These are phyloP conservation scores for Panagrolaimus sp. DNA, from an alignment of 1,140 invertebrate species.

Conservation along the genomic window DNA sequence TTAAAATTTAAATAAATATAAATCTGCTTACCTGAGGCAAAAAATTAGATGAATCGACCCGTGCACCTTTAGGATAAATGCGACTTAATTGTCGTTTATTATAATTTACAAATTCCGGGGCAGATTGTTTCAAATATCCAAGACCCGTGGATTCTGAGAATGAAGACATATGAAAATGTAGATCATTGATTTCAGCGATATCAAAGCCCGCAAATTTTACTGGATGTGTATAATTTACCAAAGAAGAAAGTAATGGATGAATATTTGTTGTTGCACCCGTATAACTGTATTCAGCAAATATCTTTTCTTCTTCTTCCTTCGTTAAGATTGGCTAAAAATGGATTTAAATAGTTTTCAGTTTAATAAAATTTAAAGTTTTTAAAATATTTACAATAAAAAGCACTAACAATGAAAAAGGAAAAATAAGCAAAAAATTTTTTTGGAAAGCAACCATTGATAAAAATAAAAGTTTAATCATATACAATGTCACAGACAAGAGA, in stretches of 20 bases:
- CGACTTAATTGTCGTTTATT: conserved; percentile 98
- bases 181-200: conserved; percentile 86
- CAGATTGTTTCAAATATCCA: conserved; percentile 85
- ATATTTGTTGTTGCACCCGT: conserved; percentile 96
- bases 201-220: conserved; percentile 98
- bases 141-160: conserved; percentile 93
- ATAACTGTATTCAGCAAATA: conserved; percentile 71
- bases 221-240: conserved; percentile 98
- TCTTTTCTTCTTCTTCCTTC: conserved; percentile 65
- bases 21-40: conserved; percentile 90
- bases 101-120: conserved; percentile 97
- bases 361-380: too few relatives aligned
- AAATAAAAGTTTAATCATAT: too few relatives aligned
- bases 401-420: too few relatives aligned
- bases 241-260: conserved; percentile 92
- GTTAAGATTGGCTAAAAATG: conserved; percentile 61
- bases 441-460: too few relatives aligned
- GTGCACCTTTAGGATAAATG: conserved; percentile 95
- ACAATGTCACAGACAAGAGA: too few relatives aligned
- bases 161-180: conserved; percentile 95
- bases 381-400: too few relatives aligned
- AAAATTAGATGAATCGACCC: conserved; percentile 98
- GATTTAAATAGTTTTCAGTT: too few relatives aligned
- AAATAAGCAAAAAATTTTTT: too few relatives aligned
- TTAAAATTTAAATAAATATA: too few relatives aligned